phyloP scores from a whole-genome alignment of 2,888 invertebrate genomes.

The Dexiosoma caninum region DNA sequence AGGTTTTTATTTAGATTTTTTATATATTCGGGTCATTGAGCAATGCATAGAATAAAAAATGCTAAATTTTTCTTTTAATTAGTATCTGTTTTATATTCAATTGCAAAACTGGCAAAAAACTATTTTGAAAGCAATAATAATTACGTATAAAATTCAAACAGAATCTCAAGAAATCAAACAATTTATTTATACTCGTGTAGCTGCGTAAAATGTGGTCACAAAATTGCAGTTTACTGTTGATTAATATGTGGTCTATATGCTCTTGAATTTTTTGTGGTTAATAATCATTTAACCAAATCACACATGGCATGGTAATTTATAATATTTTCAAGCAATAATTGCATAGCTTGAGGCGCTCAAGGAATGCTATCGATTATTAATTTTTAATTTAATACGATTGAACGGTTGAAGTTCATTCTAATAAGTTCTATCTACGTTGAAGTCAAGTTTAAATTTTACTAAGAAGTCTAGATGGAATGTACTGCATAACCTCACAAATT shows the following conservation, averaged over 20 bases:
- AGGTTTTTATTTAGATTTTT: slow-evolving; percentile 3
- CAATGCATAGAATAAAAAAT: not conserved
- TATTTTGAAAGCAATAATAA: not conserved
- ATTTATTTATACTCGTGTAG: not conserved
- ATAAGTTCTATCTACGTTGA: no score
- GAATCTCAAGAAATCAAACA: not conserved
- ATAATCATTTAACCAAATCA: slow-evolving; percentile 1
- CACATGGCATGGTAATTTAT: not conserved
- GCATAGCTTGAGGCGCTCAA: slow-evolving; percentile 38
- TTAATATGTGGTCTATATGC: not conserved
- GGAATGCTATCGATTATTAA: slow-evolving; percentile 3
- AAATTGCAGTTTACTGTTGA: slow-evolving; percentile 15
- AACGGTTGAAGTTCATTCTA: slow-evolving; percentile 4
- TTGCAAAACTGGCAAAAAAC: not conserved
- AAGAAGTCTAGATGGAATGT: no score
- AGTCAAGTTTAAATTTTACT: slow-evolving; percentile 27
- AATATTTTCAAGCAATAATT: slow-evolving; percentile 2
- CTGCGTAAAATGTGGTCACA: not conserved
- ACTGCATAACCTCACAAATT: no score
- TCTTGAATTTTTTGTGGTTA: not conserved
- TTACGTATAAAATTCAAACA: not conserved
- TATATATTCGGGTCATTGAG: slow-evolving; percentile 31
- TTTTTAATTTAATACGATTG: not conserved
- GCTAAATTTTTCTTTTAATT: not conserved
- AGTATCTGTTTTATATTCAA: not conserved